Percentiles rank a stretch among this genome's conserved stretches.
These are phyloP conservation scores for Trachelus iudaicus DNA, from an alignment of 2,888 invertebrate genomes.

Conservation along the genomic window DNA sequence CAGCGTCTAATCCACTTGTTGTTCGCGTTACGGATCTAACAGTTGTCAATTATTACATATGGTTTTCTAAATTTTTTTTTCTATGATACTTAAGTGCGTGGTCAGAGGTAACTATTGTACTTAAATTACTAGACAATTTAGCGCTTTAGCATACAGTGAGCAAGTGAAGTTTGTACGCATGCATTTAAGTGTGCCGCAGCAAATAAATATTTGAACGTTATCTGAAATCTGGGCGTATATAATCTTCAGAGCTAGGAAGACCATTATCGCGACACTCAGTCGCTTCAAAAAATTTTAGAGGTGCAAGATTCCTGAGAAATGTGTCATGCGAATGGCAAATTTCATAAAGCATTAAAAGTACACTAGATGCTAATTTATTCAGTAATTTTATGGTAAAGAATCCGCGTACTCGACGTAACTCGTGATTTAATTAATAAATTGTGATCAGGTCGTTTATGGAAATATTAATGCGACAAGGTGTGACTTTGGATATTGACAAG, in stretches of 20 bases:
- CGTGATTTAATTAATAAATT: too few species aligned
- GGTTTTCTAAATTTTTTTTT: neutral
- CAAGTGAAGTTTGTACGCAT: neutral
- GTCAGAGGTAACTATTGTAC: neutral
- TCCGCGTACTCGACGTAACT: neutral
- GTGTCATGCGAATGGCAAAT: neutral
- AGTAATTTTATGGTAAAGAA: neutral
- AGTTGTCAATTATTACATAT: neutral
- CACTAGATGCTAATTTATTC: neutral
- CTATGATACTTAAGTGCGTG: neutral
- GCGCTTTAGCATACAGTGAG: neutral
- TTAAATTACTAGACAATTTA: neutral
- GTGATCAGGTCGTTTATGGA: neutral
- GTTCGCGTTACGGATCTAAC: neutral
- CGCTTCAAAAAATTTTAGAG: neutral
- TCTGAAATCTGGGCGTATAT: neutral
- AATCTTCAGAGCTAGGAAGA: neutral
- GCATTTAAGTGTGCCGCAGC: constrained; percentile 16
- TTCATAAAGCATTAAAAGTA: neutral
- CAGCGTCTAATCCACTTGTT: neutral
- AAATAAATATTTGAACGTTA: constrained; percentile 36
- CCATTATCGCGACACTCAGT: neutral
- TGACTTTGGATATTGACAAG: neutral
- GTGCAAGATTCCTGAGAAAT: neutral
- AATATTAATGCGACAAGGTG: neutral